A percentile compares a stretch with the other conserved stretches of the same genome.
phyloP scores from a whole-genome alignment of 2,888 invertebrate genomes.

The Heliconius aoede region DNA sequence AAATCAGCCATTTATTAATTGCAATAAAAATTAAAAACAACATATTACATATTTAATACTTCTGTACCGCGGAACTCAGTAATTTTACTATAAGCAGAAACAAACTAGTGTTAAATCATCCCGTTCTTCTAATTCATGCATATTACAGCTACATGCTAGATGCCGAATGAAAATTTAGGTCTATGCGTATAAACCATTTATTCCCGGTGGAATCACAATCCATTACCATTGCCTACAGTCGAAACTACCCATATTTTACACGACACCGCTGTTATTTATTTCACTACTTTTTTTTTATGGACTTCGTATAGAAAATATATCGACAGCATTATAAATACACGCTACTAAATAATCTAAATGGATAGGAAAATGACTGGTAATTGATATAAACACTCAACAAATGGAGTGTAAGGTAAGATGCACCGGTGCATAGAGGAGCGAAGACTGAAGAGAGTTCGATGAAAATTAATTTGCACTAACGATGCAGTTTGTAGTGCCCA shows the following conservation, averaged over 20 bases:
- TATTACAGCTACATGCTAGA: too few species aligned
- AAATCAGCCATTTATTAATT: background rate
- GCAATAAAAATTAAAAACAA: background rate
- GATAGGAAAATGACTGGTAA: background rate
- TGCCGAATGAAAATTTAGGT: too few species aligned
- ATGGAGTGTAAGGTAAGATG: conserved; percentile 24
- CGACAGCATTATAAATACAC: background rate
- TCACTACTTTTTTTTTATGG: background rate
- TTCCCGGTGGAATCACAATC: too few species aligned
- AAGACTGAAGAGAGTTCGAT: conserved; percentile 3
- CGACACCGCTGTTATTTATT: background rate
- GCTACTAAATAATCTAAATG: background rate
- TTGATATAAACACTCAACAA: conserved; percentile 15
- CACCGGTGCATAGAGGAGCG: conserved; percentile 11
- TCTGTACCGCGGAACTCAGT: too few species aligned
- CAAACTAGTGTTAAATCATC: too few species aligned
- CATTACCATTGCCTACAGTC: too few species aligned
- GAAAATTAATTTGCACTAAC: conserved; percentile 25
- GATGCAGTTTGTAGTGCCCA: conserved; percentile 14
- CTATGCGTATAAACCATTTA: too few species aligned
- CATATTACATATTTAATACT: too few species aligned
- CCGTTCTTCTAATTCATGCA: too few species aligned
- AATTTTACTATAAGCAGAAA: too few species aligned
- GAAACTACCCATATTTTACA: too few species aligned
- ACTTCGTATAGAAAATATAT: background rate